These are phyloP conservation scores for Lacerta bilineata DNA, from an alignment of 2,797 vertebrate species.

Conservation along the genomic window DNA sequence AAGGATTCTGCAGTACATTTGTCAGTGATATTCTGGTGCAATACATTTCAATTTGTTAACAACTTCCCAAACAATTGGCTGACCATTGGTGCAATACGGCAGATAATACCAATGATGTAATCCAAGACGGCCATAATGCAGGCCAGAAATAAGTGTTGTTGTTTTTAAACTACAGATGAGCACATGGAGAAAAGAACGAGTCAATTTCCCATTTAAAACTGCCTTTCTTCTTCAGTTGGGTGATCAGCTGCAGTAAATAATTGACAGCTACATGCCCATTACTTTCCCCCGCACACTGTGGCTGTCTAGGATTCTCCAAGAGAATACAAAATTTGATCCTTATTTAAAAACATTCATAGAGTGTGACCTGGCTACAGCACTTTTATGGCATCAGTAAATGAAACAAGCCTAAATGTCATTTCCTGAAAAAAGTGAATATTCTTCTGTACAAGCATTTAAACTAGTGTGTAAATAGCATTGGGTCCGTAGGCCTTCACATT, in stretches of 20 bases:
- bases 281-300: background rate
- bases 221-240: background rate
- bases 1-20: background rate
- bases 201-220: background rate
- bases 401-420: slow-evolving; percentile 38
- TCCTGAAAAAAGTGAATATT: slow-evolving; percentile 7
- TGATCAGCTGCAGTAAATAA: background rate
- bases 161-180: background rate
- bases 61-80: too few relatives aligned
- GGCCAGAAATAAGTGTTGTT: background rate
- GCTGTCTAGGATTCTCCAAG: background rate
- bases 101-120: background rate
- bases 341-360: background rate
- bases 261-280: background rate
- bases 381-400: background rate
- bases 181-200: too few relatives aligned
- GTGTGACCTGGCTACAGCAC: background rate
- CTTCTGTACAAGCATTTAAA: slow-evolving; percentile 43
- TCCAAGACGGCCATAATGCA: background rate
- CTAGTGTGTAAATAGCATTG: slow-evolving; percentile 50
- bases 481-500: slow-evolving; percentile 53
- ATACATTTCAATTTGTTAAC: background rate
- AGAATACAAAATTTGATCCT: background rate
- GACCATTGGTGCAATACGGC: background rate
- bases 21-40: background rate